A percentile compares a stretch with the other conserved stretches of the same genome.
These are phyloP conservation scores for Ips nitidus DNA, from an alignment of 1,140 invertebrate species.

Conservation along the genomic window DNA sequence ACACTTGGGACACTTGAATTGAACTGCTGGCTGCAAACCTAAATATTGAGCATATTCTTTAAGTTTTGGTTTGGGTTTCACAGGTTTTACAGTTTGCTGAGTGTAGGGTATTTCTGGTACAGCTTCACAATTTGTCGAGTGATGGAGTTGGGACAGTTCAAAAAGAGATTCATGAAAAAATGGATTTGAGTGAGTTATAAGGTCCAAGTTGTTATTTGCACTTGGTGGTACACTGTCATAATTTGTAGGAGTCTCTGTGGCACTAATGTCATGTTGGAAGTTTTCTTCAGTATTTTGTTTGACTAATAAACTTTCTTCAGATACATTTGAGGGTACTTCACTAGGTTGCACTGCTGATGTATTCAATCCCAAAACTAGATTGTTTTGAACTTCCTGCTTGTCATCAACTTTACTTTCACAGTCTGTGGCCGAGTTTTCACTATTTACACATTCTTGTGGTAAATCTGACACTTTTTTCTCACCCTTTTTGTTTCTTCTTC, in stretches of 20 bases:
- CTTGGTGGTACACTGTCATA: background rate
- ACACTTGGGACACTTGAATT: conserved; percentile 69
- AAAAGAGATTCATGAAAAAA: conserved; percentile 51
- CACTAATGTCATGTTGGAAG: conserved; percentile 1
- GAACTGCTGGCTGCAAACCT: conserved; percentile 67
- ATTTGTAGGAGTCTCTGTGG: conserved; percentile 2
- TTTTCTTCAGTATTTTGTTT: too few species aligned
- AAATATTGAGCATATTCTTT: conserved; percentile 70
- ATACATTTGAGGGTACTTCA: too few species aligned
- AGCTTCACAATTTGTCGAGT: conserved; percentile 23
- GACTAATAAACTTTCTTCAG: too few species aligned
- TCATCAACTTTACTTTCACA: too few species aligned
- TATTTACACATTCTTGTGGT: too few species aligned
- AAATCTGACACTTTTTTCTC: too few species aligned
- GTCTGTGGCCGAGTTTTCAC: too few species aligned
- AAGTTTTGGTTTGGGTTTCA: conserved; percentile 51
- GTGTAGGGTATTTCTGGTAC: conserved; percentile 1
- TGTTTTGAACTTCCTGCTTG: too few species aligned
- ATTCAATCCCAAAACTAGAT: too few species aligned
- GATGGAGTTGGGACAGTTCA: conserved; percentile 47
- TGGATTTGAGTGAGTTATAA: conserved; percentile 47
- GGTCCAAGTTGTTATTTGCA: conserved; percentile 16
- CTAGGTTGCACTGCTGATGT: too few species aligned
- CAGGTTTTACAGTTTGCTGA: conserved; percentile 27
- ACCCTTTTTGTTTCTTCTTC: too few species aligned